Percentiles rank a stretch among this genome's conserved stretches.
phyloP scores from a whole-genome alignment of 2,797 vertebrate species.

The Channallabes apus region DNA sequence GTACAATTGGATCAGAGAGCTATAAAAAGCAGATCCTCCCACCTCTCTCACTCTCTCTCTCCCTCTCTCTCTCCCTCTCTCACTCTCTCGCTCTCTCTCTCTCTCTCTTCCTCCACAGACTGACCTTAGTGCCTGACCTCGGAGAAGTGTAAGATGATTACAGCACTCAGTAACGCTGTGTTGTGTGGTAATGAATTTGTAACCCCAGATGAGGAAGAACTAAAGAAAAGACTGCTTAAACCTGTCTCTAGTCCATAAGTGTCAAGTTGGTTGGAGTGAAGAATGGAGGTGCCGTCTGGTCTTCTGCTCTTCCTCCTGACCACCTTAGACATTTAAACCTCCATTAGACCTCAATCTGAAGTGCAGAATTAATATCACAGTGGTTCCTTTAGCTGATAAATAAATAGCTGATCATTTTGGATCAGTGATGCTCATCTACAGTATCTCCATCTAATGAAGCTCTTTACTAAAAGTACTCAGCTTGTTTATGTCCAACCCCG shows the following conservation, averaged over 20 bases:
- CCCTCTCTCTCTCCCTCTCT: too few relatives aligned
- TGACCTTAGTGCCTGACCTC: neutral
- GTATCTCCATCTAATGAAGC: neutral
- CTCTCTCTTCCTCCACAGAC: constrained; percentile 3
- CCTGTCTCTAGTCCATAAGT: neutral
- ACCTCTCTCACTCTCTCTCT: constrained; percentile 35
- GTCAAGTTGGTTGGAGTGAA: neutral
- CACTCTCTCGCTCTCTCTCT: too few relatives aligned
- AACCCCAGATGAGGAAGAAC: neutral
- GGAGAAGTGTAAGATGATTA: constrained; percentile 53
- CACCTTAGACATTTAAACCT: neutral
- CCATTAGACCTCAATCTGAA: neutral
- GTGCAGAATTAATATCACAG: neutral
- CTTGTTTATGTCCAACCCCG: neutral
- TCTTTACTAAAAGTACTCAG: neutral
- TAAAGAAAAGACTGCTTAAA: neutral
- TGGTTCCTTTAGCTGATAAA: neutral
- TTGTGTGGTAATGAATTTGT: neutral
- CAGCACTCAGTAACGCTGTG: constrained; percentile 26
- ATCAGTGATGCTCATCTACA: too few relatives aligned
- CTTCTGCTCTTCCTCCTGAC: neutral
- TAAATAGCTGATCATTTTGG: too few relatives aligned
- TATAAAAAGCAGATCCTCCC: constrained; percentile 73
- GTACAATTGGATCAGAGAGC: constrained; percentile 74
- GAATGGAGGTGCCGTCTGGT: neutral